phyloP scores from a whole-genome alignment of 1,140 invertebrate species.

The Amphibalanus amphitrite region DNA sequence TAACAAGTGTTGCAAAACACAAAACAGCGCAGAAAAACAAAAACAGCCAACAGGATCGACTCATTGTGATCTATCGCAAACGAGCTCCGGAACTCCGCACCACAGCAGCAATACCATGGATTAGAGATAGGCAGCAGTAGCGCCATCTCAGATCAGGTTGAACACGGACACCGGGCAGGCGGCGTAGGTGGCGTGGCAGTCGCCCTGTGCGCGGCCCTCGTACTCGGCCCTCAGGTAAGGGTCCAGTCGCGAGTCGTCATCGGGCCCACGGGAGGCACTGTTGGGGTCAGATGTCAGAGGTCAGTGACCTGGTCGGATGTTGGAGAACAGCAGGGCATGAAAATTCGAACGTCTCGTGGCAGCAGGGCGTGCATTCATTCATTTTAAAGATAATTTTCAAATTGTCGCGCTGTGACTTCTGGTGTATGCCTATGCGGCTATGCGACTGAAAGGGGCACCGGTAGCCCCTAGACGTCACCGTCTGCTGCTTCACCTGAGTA shows the following conservation, averaged over 20 bases:
- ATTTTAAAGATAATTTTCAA: background rate
- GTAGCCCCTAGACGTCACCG: background rate
- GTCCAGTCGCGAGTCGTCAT: background rate
- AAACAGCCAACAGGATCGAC: too few species aligned
- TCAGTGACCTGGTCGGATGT: too few species aligned
- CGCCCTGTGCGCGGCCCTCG: slow-evolving; percentile 9
- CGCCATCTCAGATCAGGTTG: background rate
- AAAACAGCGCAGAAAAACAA: too few species aligned
- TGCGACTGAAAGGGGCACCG: too few species aligned
- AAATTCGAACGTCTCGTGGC: too few species aligned
- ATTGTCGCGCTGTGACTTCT: background rate
- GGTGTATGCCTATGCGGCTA: too few species aligned
- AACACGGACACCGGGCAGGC: slow-evolving; percentile 13
- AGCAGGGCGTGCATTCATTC: background rate
- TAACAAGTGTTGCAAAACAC: too few species aligned
- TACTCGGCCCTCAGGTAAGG: slow-evolving; percentile 12
- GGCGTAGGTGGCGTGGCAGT: slow-evolving; percentile 10
- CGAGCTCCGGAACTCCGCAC: too few species aligned
- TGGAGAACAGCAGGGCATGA: too few species aligned
- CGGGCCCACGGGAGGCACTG: background rate
- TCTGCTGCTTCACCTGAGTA: slow-evolving; percentile 13
- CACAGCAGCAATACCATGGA: too few species aligned
- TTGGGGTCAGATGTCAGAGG: background rate
- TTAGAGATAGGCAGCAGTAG: too few species aligned
- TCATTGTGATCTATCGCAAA: too few species aligned